Conservation (phyloP, 1,140 invertebrate species). For the Calephelis virginiensis region DNA sequence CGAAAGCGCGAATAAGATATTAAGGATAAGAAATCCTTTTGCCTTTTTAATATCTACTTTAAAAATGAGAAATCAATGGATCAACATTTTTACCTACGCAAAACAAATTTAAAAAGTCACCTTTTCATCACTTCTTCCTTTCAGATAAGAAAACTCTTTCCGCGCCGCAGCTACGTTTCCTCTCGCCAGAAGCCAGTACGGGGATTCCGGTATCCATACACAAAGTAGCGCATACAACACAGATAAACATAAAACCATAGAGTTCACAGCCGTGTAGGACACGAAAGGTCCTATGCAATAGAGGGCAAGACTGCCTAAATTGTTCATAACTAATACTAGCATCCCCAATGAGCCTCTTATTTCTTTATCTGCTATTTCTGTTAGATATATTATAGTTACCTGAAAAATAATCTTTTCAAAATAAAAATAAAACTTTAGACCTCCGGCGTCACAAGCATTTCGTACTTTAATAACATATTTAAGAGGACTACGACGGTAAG, state of each 20-base stretch:
- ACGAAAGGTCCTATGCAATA: conserved; percentile 79
- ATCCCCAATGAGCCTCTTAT: conserved; percentile 84
- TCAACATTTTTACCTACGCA: background rate
- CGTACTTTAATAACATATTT: no score
- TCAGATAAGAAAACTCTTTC: conserved; percentile 67
- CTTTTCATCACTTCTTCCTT: conserved; percentile 58
- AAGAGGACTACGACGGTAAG: no score
- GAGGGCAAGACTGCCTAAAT: conserved; percentile 81
- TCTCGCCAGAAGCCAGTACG: conserved; percentile 83
- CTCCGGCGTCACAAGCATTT: no score
- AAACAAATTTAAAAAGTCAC: conserved; percentile 31
- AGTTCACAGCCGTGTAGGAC: conserved; percentile 73
- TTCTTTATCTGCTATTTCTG: conserved; percentile 84
- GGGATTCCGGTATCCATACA: conserved; percentile 88
- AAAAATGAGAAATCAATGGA: no score
- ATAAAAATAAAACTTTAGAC: no score
- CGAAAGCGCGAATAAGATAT: no score
- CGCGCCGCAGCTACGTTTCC: conserved; percentile 71
- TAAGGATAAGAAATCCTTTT: no score
- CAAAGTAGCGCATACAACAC: conserved; percentile 81
- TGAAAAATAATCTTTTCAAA: conserved; percentile 49
- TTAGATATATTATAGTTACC: conserved; percentile 82
- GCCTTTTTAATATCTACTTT: no score
- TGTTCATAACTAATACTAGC: conserved; percentile 83
- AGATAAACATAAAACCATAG: conserved; percentile 64